phyloP scores from a whole-genome alignment of 2,797 vertebrate species.

The Nyctalus aviator region DNA sequence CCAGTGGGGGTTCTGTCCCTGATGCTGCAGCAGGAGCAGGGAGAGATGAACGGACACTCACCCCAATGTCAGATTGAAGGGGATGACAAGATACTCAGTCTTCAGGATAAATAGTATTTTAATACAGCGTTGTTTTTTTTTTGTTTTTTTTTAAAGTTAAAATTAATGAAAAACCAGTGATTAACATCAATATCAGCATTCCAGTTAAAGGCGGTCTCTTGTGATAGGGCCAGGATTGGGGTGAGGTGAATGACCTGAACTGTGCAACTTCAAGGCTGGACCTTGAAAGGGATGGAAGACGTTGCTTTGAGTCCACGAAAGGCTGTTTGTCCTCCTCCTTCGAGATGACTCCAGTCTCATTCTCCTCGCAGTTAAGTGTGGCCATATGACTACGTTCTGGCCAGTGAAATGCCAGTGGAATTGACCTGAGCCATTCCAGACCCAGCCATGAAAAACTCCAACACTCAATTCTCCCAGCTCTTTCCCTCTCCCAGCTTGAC shows the following conservation, averaged over 20 bases:
- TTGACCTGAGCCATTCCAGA: not conserved
- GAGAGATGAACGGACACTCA: not conserved
- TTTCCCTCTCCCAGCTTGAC: not conserved
- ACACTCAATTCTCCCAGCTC: not conserved
- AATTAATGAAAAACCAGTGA: not conserved
- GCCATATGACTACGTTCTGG: not conserved
- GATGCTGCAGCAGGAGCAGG: not conserved
- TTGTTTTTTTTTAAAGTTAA: not conserved
- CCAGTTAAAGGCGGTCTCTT: conserved; percentile 12
- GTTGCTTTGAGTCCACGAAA: not conserved
- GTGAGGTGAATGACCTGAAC: not conserved
- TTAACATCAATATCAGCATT: not conserved
- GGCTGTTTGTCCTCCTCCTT: not conserved
- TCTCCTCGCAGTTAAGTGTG: not conserved
- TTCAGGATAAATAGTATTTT: conserved; percentile 31
- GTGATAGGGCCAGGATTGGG: not conserved
- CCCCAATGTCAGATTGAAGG: not conserved
- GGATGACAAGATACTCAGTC: not conserved
- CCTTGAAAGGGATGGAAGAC: not conserved
- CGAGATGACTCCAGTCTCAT: not conserved
- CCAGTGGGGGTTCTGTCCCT: not conserved
- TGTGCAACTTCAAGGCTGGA: not conserved
- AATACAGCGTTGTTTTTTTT: not conserved
- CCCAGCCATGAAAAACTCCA: not conserved
- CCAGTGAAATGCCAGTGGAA: not conserved